Conservation (phyloP, 2,888 invertebrate species). For the Cosmia trapezina region DNA sequence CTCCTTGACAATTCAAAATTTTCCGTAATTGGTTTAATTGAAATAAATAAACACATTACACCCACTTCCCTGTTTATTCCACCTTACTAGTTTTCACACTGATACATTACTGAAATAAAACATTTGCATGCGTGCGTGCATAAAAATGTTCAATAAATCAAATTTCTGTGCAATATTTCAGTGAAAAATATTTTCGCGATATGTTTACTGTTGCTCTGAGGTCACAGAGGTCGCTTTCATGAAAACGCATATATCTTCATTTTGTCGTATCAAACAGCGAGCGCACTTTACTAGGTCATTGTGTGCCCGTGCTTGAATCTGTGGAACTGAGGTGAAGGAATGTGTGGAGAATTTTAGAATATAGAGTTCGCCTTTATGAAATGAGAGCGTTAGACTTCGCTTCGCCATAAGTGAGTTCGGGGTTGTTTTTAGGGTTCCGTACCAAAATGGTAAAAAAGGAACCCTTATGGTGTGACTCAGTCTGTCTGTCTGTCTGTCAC, state of each 20-base stretch:
- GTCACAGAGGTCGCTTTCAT: conserved; percentile 49
- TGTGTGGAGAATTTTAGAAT: conserved; percentile 16
- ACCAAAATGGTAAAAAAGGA: too few relatives aligned
- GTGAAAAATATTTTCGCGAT: conserved; percentile 55
- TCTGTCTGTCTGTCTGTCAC: too few relatives aligned
- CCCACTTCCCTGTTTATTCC: background rate
- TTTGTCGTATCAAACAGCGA: conserved; percentile 58
- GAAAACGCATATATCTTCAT: conserved; percentile 64
- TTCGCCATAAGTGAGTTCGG: background rate
- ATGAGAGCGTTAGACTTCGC: background rate
- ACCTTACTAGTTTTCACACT: conserved; percentile 9
- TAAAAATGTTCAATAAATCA: conserved; percentile 60
- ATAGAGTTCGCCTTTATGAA: conserved; percentile 8
- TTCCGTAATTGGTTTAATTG: background rate
- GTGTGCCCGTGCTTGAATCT: conserved; percentile 30
- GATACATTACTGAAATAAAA: conserved; percentile 39
- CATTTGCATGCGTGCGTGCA: conserved; percentile 43
- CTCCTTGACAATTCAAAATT: background rate
- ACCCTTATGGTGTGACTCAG: too few relatives aligned
- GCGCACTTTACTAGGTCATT: conserved; percentile 50
- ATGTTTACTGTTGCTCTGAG: conserved; percentile 28
- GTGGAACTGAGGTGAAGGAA: conserved; percentile 19
- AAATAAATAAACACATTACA: background rate
- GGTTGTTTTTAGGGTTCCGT: too few relatives aligned
- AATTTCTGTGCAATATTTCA: conserved; percentile 51